Evolutionary conservation across 2,888 invertebrate genomes (phyloP).

Genomic region (Tetragnatha montana): DNA sequence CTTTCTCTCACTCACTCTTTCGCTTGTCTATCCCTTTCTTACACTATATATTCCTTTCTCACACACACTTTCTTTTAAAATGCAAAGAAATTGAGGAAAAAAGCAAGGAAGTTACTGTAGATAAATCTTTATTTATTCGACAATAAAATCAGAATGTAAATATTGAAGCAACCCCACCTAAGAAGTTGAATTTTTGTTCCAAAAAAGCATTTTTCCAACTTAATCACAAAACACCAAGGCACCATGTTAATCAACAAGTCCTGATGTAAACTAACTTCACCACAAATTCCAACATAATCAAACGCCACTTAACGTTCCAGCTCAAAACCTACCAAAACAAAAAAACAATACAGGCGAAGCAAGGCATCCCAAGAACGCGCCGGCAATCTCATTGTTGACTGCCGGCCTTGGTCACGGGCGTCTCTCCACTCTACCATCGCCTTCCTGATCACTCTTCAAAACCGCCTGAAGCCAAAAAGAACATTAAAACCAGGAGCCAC

Average conservation of each 20-base stretch:
- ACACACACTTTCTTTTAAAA: too few relatives aligned
- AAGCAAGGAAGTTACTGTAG: too few relatives aligned
- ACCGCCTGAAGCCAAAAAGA: constrained; percentile 2
- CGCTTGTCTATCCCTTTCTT: too few relatives aligned
- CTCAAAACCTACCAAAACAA: not conserved
- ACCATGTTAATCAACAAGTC: not conserved
- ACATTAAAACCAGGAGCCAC: not conserved
- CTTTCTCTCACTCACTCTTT: too few relatives aligned
- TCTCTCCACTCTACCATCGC: constrained; percentile 35
- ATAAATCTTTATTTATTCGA: too few relatives aligned
- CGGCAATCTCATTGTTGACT: not conserved
- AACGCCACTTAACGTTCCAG: not conserved
- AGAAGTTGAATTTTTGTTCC: not conserved
- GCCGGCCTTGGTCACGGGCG: constrained; percentile 57
- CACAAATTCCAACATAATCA: not conserved
- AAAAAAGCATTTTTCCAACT: constrained; percentile 1
- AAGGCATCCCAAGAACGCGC: constrained; percentile 37
- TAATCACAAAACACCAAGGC: not conserved
- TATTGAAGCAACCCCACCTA: too few relatives aligned
- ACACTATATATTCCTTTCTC: too few relatives aligned
- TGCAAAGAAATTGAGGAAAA: too few relatives aligned
- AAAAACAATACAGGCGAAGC: constrained; percentile 25
- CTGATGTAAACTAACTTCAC: not conserved
- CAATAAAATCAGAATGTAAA: too few relatives aligned
- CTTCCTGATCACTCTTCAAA: constrained; percentile 1